phyloP scores from a whole-genome alignment of 2,888 invertebrate genomes.

The Andrena camellia region DNA sequence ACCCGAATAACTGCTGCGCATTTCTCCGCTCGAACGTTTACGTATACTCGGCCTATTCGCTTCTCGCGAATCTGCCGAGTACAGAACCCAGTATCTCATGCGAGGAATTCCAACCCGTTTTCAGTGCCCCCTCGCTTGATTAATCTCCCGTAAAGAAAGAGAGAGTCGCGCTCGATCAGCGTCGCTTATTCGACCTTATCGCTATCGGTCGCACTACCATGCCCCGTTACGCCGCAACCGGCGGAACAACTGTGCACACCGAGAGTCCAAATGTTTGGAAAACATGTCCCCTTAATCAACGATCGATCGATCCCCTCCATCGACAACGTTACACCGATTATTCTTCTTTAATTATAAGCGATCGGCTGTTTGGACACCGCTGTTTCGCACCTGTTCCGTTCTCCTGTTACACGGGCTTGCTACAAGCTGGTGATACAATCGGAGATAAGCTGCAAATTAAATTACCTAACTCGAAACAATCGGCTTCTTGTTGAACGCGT shows the following conservation, averaged over 20 bases:
- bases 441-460: not conserved
- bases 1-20: not conserved
- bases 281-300: not conserved
- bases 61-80: not conserved
- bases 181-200: not conserved
- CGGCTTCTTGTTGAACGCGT: no score
- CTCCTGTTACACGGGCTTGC: not conserved
- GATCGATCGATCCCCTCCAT: no score
- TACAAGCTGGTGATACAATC: not conserved
- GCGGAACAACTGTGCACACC: not conserved
- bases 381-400: not conserved
- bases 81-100: not conserved
- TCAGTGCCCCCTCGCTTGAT: not conserved
- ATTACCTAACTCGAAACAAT: not conserved
- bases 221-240: conserved; percentile 3
- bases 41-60: not conserved
- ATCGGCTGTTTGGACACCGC: not conserved
- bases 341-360: not conserved
- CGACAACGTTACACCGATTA: not conserved
- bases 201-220: conserved; percentile 18
- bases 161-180: not conserved
- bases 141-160: not conserved
- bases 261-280: conserved; percentile 8
- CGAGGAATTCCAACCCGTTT: not conserved
- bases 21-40: no score